Evolutionary conservation across 2,797 vertebrate genomes (phyloP), one percentile per base, ranked within the genome.

Genomic region (Graptemys geographica): DNA sequence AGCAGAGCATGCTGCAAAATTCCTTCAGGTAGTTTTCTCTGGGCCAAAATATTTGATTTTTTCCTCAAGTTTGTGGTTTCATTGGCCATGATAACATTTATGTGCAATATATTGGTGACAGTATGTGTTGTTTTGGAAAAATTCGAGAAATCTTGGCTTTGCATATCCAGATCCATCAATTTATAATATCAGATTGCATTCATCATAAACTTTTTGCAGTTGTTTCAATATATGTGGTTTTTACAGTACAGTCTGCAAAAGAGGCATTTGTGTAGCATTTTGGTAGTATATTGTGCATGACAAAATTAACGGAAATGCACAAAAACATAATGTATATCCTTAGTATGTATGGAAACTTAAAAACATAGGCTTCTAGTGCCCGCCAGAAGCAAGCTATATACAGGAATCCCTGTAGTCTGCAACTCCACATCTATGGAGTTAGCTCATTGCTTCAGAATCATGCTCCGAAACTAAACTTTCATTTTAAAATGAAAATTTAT

Each of bases 21-120:
- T 99, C 33, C 96, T 99, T 53, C 96, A 99, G 99, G 99, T 99
- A 97, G 81, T 72, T 89, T 65, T 57, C 53, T 56, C 15, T 13
- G 8, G 33, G 78, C 79, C 87, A 91, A 80, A 88, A 56, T n/a
- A 13, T 87, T 94, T 89, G 25, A 62, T 47, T 69, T 95, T 89
- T 92, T 52, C 27, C 79, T 87, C 56, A 3, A 74, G 4, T 5
- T 62, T 92, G 41, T 56, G 28, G 83, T 89, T 89, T 81, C 59
- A 88, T 86, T 83, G 57, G 52, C 55, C 86, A 2, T 19, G 47
- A 55, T 83, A 62, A 81, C 44, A 53, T 57, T 90, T 92, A 27
- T 62, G 6, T 5, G 27, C 51, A 16, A 44, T 44, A 18, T 51
- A 51, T 0, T 79, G 47, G 56, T 57, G 9, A 84, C 5, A 88